Conservation (phyloP, 2,888 invertebrate species). For the Pterostichus niger region DNA sequence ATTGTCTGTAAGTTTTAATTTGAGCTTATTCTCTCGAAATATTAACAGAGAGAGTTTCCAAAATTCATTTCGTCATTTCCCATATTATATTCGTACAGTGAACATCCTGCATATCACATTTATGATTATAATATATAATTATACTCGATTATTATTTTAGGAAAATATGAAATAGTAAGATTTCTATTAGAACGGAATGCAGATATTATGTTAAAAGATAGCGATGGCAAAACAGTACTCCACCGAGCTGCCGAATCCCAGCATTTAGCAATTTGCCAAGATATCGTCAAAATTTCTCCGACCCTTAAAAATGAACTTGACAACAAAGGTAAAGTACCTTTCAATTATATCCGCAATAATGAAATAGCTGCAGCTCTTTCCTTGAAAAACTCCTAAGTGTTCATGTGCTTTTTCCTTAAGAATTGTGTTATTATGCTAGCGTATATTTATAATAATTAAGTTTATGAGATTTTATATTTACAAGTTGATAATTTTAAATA, state of each 20-base stretch:
- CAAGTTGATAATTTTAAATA: conserved; percentile 51
- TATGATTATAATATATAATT: too few species aligned
- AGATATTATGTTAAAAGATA: conserved; percentile 82
- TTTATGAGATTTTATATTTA: conserved; percentile 49
- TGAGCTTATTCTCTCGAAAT: too few species aligned
- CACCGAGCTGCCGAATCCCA: conserved; percentile 86
- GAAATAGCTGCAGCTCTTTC: conserved; percentile 57
- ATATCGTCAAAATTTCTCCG: conserved; percentile 76
- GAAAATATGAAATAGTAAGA: conserved; percentile 83
- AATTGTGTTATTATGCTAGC: conserved; percentile 37
- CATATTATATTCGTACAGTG: too few species aligned
- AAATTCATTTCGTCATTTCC: too few species aligned
- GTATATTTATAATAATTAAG: conserved; percentile 32
- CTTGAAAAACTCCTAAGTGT: conserved; percentile 62
- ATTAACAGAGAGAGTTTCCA: too few species aligned
- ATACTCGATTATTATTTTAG: conserved; percentile 74
- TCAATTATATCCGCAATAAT: conserved; percentile 62
- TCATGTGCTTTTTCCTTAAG: conserved; percentile 37
- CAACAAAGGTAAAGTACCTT: conserved; percentile 65
- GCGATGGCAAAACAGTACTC: conserved; percentile 89
- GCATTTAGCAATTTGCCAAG: conserved; percentile 77
- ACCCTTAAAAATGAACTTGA: conserved; percentile 72
- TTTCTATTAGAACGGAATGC: conserved; percentile 84
- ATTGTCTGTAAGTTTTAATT: too few species aligned
- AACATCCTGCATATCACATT: too few species aligned